Percentiles rank a stretch among this genome's conserved stretches.
These are phyloP conservation scores for Semicossyphus pulcher DNA, from an alignment of 2,113 vertebrate species.

Conservation along the genomic window DNA sequence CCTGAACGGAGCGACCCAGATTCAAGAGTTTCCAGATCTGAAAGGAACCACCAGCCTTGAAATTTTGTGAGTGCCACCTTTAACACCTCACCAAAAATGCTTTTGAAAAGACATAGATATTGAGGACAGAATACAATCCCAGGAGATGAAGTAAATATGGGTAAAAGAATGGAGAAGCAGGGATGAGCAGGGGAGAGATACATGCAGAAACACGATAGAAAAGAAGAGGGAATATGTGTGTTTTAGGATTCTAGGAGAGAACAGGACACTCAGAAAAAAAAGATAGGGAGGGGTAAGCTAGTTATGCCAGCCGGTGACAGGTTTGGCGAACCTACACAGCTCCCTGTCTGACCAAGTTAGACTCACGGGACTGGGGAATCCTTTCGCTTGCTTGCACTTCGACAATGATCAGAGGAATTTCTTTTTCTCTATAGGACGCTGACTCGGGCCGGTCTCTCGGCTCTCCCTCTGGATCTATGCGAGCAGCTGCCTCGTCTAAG, in stretches of 20 bases:
- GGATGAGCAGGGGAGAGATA: background rate
- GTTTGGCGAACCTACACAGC: conserved; percentile 56
- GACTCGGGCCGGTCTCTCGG: conserved; percentile 89
- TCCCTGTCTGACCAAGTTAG: conserved; percentile 63
- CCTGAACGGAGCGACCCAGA: conserved; percentile 91
- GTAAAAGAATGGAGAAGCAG: conserved; percentile 2
- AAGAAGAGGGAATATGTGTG: conserved; percentile 1
- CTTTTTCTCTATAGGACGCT: conserved; percentile 84
- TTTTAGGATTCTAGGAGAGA: conserved; percentile 27
- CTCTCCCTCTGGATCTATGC: conserved; percentile 90
- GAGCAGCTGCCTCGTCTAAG: conserved; percentile 92
- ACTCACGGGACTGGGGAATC: conserved; percentile 50
- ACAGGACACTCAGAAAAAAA: conserved; percentile 18
- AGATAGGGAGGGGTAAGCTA: conserved; percentile 29
- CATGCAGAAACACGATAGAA: background rate
- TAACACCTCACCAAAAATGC: background rate
- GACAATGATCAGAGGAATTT: conserved; percentile 66
- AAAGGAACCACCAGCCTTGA: conserved; percentile 96
- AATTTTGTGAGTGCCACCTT: conserved; percentile 89
- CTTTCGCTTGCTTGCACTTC: conserved; percentile 62
- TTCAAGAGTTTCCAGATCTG: conserved; percentile 92
- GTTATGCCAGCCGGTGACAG: conserved; percentile 59
- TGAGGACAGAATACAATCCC: conserved; percentile 4
- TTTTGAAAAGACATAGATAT: background rate
- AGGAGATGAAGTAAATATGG: background rate